Percentiles rank a stretch among this genome's conserved stretches.
Conservation (phyloP, 2,888 invertebrate genomes). For the Ommatoiulus sabulosus region DNA sequence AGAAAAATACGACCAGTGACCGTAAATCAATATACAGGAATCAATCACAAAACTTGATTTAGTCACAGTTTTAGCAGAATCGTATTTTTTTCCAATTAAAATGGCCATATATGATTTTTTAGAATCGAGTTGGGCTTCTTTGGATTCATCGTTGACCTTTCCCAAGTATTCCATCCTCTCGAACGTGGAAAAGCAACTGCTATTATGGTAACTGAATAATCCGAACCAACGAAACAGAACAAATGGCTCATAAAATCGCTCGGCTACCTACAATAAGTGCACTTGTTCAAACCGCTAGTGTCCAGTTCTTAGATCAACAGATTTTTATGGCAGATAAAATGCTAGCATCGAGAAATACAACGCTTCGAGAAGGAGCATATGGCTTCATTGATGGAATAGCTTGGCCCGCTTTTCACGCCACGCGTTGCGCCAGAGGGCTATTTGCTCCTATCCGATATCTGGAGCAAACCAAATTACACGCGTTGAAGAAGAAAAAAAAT, state of each 20-base stretch:
- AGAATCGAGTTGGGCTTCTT: too few species aligned
- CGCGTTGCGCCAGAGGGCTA: not conserved
- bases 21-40: too few species aligned
- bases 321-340: constrained; percentile 26
- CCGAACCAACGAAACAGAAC: not conserved
- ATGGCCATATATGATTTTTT: too few species aligned
- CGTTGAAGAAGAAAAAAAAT: not conserved
- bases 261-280: not conserved
- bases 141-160: not conserved
- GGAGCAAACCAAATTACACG: not conserved
- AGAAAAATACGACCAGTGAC: too few species aligned
- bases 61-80: too few species aligned
- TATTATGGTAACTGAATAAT: constrained; percentile 15
- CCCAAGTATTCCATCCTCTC: not conserved
- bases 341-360: not conserved
- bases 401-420: constrained; percentile 17
- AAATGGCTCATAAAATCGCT: constrained; percentile 10
- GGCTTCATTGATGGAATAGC: constrained; percentile 6
- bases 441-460: not conserved
- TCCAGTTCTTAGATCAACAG: constrained; percentile 40
- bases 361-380: not conserved
- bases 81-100: too few species aligned
- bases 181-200: not conserved
- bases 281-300: not conserved
- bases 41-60: too few species aligned